Conservation (phyloP, 2,888 invertebrate species). For the Mythimna vitellina region DNA sequence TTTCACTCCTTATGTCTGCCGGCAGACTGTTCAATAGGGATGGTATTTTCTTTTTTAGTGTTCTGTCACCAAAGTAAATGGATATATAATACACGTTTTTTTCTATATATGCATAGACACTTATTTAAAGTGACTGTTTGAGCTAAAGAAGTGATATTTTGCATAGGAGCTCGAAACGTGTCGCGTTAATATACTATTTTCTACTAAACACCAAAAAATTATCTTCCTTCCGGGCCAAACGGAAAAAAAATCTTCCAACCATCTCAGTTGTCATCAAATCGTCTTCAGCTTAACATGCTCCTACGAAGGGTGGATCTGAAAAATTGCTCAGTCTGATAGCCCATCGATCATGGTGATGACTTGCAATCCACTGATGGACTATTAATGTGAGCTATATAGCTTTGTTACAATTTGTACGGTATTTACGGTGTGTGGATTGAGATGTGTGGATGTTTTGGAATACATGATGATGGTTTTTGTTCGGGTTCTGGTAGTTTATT, state of each 20-base stretch:
- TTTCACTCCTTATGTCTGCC: too few species aligned
- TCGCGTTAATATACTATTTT: background rate
- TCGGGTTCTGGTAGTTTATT: too few species aligned
- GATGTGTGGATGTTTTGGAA: background rate
- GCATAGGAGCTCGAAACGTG: background rate
- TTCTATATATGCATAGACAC: too few species aligned
- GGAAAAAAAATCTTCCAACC: background rate
- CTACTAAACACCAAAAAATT: background rate
- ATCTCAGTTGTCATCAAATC: constrained; percentile 50
- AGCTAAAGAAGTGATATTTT: background rate
- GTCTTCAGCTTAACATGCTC: constrained; percentile 42
- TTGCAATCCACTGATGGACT: constrained; percentile 58
- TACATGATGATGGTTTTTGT: too few species aligned
- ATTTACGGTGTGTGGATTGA: constrained; percentile 24
- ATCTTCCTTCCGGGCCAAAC: background rate
- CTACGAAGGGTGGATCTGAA: constrained; percentile 48
- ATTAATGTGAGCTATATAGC: constrained; percentile 54
- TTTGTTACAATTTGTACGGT: constrained; percentile 51
- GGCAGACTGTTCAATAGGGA: too few species aligned
- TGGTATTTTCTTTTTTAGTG: too few species aligned
- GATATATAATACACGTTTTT: too few species aligned
- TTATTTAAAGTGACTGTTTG: background rate
- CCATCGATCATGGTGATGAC: constrained; percentile 60
- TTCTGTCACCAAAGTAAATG: too few species aligned
- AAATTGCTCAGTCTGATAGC: constrained; percentile 52